Percentiles rank a stretch among this genome's conserved stretches.
Evolutionary conservation across 2,113 vertebrate species (phyloP).

Genomic region (Lophotis ruficrista): DNA sequence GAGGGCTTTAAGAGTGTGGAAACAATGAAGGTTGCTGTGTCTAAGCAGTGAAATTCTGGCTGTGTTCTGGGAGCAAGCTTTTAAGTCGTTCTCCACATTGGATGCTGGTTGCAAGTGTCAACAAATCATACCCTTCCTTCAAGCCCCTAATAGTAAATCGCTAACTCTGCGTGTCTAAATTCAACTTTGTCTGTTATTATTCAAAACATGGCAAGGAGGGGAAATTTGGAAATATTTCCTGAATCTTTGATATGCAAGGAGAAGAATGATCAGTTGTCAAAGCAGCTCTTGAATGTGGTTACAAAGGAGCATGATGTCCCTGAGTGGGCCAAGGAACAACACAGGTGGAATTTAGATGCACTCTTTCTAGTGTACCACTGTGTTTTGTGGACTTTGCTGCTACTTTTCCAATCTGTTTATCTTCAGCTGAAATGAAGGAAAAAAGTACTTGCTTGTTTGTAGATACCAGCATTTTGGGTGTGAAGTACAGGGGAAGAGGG

Average conservation of each 20-base stretch:
- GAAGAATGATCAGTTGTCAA: not conserved
- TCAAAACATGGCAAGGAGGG: accelerated
- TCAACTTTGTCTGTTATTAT: not conserved
- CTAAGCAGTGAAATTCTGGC: not conserved
- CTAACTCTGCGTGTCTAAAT: not conserved
- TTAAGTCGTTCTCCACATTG: not conserved
- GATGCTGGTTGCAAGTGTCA: not conserved
- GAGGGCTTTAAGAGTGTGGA: not conserved
- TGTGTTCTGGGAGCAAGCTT: not conserved
- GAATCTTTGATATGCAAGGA: not conserved
- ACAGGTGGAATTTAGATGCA: not conserved
- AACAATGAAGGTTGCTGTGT: not conserved
- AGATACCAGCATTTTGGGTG: not conserved
- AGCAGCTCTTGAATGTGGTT: not conserved
- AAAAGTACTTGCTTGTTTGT: not conserved
- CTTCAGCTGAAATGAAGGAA: not conserved
- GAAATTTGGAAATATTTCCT: not conserved
- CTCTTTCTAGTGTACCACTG: not conserved
- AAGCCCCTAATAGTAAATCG: not conserved
- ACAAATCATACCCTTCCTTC: not conserved
- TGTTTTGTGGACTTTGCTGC: not conserved
- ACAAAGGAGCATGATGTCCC: not conserved
- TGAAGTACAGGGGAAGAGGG: not conserved
- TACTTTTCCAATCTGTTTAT: not conserved
- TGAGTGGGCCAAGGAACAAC: not conserved